Base-by-base conservation (phyloP, 2,797 vertebrate genomes). In the Sebastes nivosus region DNA sequence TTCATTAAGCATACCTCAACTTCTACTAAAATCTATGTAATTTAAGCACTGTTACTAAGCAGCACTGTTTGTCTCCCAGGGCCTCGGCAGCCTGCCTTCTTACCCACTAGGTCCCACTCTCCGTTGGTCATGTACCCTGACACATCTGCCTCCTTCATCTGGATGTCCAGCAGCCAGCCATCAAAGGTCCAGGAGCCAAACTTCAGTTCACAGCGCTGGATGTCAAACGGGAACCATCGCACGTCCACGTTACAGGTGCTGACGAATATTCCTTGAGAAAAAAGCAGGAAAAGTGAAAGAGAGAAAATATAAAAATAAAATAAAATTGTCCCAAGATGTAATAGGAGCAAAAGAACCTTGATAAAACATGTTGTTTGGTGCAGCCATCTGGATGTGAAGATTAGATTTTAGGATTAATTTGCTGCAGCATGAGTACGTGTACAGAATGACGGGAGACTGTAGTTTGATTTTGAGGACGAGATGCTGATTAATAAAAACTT, bases 171-270 rank as follows among this genome's bases (percentile, higher is more conserved):
- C 85, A 96, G 86, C 96, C 95, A 96, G 64, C 96, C 96, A 5
- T 97, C 96, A 84, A 95, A 97, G 0, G 95, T 95, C 96, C 96
- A 96, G 1, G 96, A 97, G 72, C 96, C 96, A 55, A 97, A 97
- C 88, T 97, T 97, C n/a, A 97, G 75, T 73, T 96, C 94, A 24
- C 96, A 97, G 64, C 93, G 95, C 86, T 97, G 96, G 86, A 96
- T 95, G 90, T 97, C 96, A 55, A 97, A 97, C 0, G 96, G 96
- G 82, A 97, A 97, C 96, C 96, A 97, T 42, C 94, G 92, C n/a
- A 96, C 96, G 7, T 97, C 96, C 54, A 97, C 95, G 2, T 94
- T 95, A 59, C 96, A 97, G 0, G 95, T 95, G 84, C 96, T 97
- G 87, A 95, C 86, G 59, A 97, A 96, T 88, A 96, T 96, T 27